Conservation (phyloP, 1,140 invertebrate species). For the Euwallacea fornicatus region DNA sequence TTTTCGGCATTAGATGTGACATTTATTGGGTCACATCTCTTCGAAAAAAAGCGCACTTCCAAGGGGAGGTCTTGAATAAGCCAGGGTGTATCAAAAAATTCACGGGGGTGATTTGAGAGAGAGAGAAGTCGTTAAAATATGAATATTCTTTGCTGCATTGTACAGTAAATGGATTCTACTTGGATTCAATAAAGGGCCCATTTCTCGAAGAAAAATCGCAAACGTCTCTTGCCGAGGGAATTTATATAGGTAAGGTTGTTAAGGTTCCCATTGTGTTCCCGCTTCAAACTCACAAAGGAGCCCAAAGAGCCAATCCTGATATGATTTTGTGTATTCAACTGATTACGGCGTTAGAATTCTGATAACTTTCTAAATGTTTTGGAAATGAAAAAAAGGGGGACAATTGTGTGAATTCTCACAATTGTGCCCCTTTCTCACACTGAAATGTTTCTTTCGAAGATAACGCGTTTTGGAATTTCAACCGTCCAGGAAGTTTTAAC, state of each 20-base stretch:
- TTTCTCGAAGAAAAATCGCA: constrained; percentile 25
- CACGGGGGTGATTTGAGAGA: background rate
- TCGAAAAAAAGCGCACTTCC: no score
- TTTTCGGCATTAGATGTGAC: background rate
- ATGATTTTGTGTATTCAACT: constrained; percentile 26
- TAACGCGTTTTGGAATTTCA: no score
- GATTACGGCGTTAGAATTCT: constrained; percentile 23
- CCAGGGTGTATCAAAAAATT: no score
- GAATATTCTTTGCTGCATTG: constrained; percentile 12
- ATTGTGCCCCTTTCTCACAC: constrained; percentile 6
- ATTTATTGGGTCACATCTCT: background rate
- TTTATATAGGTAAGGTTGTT: constrained; percentile 30
- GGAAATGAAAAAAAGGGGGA: constrained; percentile 11
- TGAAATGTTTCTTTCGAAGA: background rate
- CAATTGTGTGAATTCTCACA: constrained; percentile 5
- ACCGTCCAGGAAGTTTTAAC: no score
- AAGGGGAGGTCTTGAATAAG: no score
- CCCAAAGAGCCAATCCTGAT: constrained; percentile 17
- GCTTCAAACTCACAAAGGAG: constrained; percentile 17
- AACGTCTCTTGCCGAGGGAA: constrained; percentile 13
- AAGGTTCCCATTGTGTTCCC: constrained; percentile 21
- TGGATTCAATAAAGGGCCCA: constrained; percentile 18
- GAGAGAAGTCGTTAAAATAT: constrained; percentile 13
- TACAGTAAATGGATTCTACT: constrained; percentile 16
- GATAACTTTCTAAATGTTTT: constrained; percentile 25